Evolutionary conservation across 2,113 vertebrate species (phyloP), one percentile per base, ranked within the genome.

Genomic region (Mustelus asterias): DNA sequence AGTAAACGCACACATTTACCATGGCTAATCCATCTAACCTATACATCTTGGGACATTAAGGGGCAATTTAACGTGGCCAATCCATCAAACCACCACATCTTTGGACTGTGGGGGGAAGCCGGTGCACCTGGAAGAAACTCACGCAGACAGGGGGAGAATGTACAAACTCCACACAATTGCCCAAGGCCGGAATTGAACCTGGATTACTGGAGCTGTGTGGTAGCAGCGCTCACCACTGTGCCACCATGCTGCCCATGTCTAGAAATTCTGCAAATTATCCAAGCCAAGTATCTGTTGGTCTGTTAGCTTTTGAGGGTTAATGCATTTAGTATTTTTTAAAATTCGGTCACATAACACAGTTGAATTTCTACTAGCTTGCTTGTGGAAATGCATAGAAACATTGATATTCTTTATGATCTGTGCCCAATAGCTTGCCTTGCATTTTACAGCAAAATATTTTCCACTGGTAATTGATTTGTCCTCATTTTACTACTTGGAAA

Each of bases 271-370:
- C 44, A 26, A 95, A 3, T 16, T 95, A 14, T 72, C 94, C 69
- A 90, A 58, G 88, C 54, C 88, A 90, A 90, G 60, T 60, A 6
- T 60, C 48, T 60, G 48, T 33, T 90, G 29, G 41, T 2, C 67
- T 95, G 41, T 95, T 95, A 95, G 48, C 41, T 95, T 95, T 95
- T 26, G 24, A 54, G 24, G 41, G 22, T 95, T 72, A 48, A 95
- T 44, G 24, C 41, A 72, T 29, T 44, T 29, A 72, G 69, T 24
- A 29, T 72, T 70, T 95, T 26, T 95, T 54, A 16, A 14, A 72
- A 95, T 72, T 54, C 41, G 16, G 22, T 18, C 10, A 41, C 94
- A 72, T 44, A 95, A 41, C 67, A 95, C 0, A 54, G 41, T n/a
- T 18, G 26, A 94, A 94, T 94, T 24, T 70, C 22, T 72, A 65